A percentile compares a stretch with the other conserved stretches of the same genome.
phyloP scores from a whole-genome alignment of 2,888 invertebrate species.

The Drosophila antonietae region DNA sequence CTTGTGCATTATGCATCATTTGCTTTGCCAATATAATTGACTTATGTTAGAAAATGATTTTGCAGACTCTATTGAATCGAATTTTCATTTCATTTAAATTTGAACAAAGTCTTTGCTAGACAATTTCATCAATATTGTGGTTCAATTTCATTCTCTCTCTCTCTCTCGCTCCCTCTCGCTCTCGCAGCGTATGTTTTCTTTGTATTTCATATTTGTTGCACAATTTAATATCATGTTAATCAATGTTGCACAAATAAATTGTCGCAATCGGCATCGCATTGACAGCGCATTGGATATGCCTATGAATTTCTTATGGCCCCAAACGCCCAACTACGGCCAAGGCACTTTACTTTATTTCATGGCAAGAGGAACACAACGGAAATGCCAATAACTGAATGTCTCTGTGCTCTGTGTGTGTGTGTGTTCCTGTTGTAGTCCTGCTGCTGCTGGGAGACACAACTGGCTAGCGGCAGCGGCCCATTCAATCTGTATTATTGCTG shows the following conservation, averaged over 20 bases:
- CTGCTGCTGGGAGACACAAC: constrained; percentile 9
- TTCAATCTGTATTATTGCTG: constrained; percentile 66
- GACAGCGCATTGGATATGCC: constrained; percentile 45
- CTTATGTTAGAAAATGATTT: constrained; percentile 1
- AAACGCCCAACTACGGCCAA: constrained; percentile 27
- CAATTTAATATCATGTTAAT: constrained; percentile 48
- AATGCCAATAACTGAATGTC: constrained; percentile 41
- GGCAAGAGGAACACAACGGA: constrained; percentile 43
- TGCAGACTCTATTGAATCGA: not conserved
- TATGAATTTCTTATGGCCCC: constrained; percentile 59
- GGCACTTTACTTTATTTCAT: constrained; percentile 42
- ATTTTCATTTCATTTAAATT: constrained; percentile 2
- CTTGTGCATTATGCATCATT: not conserved
- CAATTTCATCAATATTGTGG: constrained; percentile 8
- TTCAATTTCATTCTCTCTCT: constrained; percentile 9
- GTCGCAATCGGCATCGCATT: constrained; percentile 8
- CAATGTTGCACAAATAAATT: constrained; percentile 41
- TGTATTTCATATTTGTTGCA: constrained; percentile 17
- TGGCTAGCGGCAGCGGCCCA: constrained; percentile 45
- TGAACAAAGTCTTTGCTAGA: constrained; percentile 4
- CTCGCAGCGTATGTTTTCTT: not conserved
- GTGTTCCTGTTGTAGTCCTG: constrained; percentile 1
- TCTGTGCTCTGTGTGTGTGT: constrained; percentile 2
- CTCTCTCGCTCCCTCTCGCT: not conserved
- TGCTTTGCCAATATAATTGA: not conserved